Conservation (phyloP, 2,113 vertebrate genomes). For the Poeciliopsis retropinna region DNA sequence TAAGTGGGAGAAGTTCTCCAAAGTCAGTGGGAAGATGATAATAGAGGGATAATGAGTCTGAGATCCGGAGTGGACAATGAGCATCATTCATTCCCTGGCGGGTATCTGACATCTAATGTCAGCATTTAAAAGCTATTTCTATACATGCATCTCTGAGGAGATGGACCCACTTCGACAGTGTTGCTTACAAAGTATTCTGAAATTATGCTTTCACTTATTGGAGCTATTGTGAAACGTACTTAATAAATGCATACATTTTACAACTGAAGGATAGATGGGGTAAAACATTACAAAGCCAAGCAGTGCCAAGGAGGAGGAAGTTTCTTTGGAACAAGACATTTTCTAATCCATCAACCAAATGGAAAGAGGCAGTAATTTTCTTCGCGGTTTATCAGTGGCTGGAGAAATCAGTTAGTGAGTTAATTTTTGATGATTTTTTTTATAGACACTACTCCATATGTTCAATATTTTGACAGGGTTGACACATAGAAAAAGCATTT, state of each 20-base stretch:
- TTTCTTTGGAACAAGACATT: constrained; percentile 9
- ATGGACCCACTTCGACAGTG: neutral
- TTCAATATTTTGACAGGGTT: neutral
- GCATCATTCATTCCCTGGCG: constrained; percentile 64
- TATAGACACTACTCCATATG: neutral
- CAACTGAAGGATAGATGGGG: neutral
- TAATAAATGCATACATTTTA: neutral
- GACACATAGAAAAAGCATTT: neutral
- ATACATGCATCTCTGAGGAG: constrained; percentile 21
- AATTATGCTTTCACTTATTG: neutral
- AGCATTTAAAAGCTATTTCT: constrained; percentile 21
- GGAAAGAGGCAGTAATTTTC: neutral
- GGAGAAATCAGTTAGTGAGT: neutral
- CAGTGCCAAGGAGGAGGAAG: constrained; percentile 14
- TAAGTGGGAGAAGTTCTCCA: constrained; percentile 46
- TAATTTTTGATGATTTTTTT: neutral
- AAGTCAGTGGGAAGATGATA: constrained; percentile 71
- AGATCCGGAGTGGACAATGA: constrained; percentile 63
- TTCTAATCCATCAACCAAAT: neutral
- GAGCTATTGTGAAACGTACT: neutral
- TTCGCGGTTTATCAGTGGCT: neutral
- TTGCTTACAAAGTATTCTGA: constrained; percentile 2
- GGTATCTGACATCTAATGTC: constrained; percentile 44
- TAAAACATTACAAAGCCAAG: constrained; percentile 11
- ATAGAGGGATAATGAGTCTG: constrained; percentile 72